A percentile compares a stretch with the other conserved stretches of the same genome.
phyloP scores from a whole-genome alignment of 2,113 vertebrate genomes.

The Monopterus albus region DNA sequence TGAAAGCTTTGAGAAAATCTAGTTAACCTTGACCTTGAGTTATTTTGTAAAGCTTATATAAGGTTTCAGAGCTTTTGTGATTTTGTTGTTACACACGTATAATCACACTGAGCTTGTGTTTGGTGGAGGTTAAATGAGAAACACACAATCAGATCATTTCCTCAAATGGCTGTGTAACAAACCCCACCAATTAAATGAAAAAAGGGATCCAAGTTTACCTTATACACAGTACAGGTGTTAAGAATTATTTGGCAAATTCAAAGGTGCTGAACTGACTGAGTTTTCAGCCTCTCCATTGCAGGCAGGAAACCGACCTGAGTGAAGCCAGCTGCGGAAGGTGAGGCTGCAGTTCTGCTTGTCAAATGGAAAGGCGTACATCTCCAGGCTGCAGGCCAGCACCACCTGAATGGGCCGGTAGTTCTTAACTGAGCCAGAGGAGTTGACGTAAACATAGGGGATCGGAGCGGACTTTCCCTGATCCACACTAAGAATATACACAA shows the following conservation, averaged over 20 bases:
- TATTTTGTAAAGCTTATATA: background rate
- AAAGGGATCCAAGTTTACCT: too few relatives aligned
- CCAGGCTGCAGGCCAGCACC: conserved; percentile 84
- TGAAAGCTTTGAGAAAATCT: too few relatives aligned
- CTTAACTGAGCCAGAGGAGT: conserved; percentile 86
- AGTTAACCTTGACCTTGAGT: too few relatives aligned
- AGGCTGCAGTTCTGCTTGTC: conserved; percentile 87
- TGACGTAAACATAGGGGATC: conserved; percentile 87
- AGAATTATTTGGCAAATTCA: background rate
- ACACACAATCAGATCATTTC: too few relatives aligned
- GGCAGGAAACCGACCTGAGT: conserved; percentile 77
- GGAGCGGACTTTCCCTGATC: conserved; percentile 81
- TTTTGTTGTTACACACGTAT: too few relatives aligned
- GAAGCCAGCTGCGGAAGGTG: conserved; percentile 86
- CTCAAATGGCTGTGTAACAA: too few relatives aligned
- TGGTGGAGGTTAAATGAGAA: too few relatives aligned
- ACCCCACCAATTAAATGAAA: too few relatives aligned
- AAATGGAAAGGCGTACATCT: conserved; percentile 86
- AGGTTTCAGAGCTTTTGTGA: too few relatives aligned
- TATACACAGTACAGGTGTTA: too few relatives aligned
- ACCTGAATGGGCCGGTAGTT: conserved; percentile 87
- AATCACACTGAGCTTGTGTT: too few relatives aligned
- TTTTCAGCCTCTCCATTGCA: too few relatives aligned
- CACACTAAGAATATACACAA: conserved; percentile 73
- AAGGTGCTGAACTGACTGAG: background rate